These are phyloP conservation scores for Urechis unicinctus DNA, from an alignment of 2,888 invertebrate species.

Conservation along the genomic window DNA sequence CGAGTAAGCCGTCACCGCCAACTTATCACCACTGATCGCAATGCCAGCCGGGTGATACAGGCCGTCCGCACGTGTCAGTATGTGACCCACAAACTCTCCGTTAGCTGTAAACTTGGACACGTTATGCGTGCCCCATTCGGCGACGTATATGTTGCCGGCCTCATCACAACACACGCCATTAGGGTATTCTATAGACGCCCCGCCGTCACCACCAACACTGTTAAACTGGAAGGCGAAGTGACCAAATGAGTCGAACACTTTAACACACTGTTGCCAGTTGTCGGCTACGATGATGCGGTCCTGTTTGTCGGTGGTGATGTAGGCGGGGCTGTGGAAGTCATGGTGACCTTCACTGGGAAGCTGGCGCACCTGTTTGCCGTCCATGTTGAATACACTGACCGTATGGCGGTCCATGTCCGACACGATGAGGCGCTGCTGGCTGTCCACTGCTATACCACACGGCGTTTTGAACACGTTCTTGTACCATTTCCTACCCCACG, in stretches of 20 bases:
- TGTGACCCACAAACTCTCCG: slow-evolving; percentile 30
- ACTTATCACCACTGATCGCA: slow-evolving; percentile 23
- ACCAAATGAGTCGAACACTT: slow-evolving; percentile 28
- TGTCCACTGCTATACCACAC: slow-evolving; percentile 33
- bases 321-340: slow-evolving; percentile 16
- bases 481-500: slow-evolving; percentile 18
- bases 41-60: slow-evolving; percentile 39
- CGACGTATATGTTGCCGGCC: slow-evolving; percentile 35
- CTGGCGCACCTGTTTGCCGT: slow-evolving; percentile 24
- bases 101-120: slow-evolving; percentile 22
- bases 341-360: slow-evolving; percentile 22
- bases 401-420: slow-evolving; percentile 32
- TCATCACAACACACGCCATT: slow-evolving; percentile 37
- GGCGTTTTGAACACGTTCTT: slow-evolving; percentile 35
- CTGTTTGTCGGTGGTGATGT: slow-evolving; percentile 23
- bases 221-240: slow-evolving; percentile 4
- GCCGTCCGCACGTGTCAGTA: slow-evolving; percentile 30
- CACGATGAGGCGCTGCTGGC: slow-evolving; percentile 31
- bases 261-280: slow-evolving; percentile 20
- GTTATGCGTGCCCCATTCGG: slow-evolving; percentile 33
- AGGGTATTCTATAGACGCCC: slow-evolving; percentile 20
- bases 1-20: slow-evolving; percentile 32
- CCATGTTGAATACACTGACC: slow-evolving; percentile 26
- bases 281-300: slow-evolving; percentile 30
- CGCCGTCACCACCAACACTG: neutral